Conservation (phyloP, 2,888 invertebrate genomes). For the Thereva nobilitata region DNA sequence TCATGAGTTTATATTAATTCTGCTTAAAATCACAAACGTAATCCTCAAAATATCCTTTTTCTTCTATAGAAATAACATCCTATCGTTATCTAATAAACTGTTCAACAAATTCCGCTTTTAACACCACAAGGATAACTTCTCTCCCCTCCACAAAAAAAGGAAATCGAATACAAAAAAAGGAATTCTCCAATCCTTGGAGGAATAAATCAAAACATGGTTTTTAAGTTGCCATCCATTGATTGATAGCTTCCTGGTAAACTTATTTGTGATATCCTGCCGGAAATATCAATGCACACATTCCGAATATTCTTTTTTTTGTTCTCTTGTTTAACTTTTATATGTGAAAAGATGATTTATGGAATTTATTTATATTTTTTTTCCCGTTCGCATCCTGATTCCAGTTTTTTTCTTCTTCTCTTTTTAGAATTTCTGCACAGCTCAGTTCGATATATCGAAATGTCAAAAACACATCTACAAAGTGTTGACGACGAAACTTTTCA, state of each 20-base stretch:
- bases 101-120: no score
- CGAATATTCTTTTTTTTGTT: background rate
- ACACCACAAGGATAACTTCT: no score
- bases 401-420: slow-evolving; percentile 51
- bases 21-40: no score
- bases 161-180: no score
- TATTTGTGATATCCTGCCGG: no score
- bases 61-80: no score
- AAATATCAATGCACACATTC: no score
- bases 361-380: slow-evolving; percentile 17
- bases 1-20: no score
- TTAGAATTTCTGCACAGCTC: slow-evolving; percentile 79
- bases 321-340: background rate
- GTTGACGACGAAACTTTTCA: slow-evolving; percentile 80
- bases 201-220: background rate
- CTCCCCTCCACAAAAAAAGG: no score
- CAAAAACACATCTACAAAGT: slow-evolving; percentile 77
- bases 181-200: no score
- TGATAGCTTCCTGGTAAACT: background rate
- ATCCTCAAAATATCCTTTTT: no score
- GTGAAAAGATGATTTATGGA: background rate
- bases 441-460: slow-evolving; percentile 81
- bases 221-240: background rate
- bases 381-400: background rate
- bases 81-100: no score